A percentile compares a stretch with the other conserved stretches of the same genome.
Conservation (phyloP, 1,140 invertebrate genomes). For the Rhizoglyphus robini region DNA sequence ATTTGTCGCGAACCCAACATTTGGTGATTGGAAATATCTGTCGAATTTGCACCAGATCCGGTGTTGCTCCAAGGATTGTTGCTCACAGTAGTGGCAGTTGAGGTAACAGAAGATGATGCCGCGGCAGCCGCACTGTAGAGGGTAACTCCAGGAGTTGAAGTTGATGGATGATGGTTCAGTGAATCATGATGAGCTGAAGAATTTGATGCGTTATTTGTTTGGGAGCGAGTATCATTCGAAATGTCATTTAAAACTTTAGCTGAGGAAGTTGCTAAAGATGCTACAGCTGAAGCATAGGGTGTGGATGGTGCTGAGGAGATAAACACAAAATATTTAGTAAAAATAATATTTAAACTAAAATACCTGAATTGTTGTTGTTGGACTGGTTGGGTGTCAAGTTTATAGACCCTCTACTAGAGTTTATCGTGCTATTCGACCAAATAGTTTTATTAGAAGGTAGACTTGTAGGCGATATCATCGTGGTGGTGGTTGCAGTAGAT, state of each 20-base stretch:
- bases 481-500: slow-evolving; percentile 22
- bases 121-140: slow-evolving; percentile 18
- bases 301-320: slow-evolving; percentile 17
- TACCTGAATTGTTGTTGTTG: slow-evolving; percentile 21
- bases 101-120: not conserved
- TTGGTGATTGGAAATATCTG: not conserved
- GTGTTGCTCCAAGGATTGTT: not conserved
- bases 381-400: not conserved
- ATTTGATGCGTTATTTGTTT: not conserved
- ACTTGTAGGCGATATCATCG: not conserved
- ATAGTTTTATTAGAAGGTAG: not conserved
- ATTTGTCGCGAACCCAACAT: not conserved
- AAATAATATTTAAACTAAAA: not conserved
- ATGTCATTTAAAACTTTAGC: not conserved
- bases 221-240: not conserved
- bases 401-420: not conserved
- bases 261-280: not conserved
- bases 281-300: slow-evolving; percentile 25
- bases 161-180: not conserved
- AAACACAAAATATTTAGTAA: slow-evolving; percentile 18
- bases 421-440: not conserved
- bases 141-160: not conserved
- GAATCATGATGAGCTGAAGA: not conserved
- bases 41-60: not conserved
- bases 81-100: not conserved